Percentiles rank a stretch among this genome's conserved stretches.
phyloP scores from a whole-genome alignment of 2,797 vertebrate genomes.

The Xiphophorus birchmanni region DNA sequence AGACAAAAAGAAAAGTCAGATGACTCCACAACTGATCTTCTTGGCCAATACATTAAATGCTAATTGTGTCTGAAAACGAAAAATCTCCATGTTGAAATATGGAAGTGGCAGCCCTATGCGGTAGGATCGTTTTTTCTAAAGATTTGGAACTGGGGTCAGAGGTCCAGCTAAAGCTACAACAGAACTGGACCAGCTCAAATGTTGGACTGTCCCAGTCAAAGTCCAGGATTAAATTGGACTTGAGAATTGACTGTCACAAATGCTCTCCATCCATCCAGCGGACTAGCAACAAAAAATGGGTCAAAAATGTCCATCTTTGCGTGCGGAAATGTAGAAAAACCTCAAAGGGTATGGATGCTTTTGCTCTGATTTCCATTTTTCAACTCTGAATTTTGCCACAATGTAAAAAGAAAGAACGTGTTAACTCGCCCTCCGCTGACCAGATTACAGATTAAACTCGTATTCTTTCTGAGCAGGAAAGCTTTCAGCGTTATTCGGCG shows the following conservation, averaged over 20 bases:
- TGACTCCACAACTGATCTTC: background rate
- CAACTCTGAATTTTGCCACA: background rate
- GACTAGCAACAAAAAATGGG: background rate
- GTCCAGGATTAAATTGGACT: too few species aligned
- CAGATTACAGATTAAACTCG: slow-evolving; percentile 23
- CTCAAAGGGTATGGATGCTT: background rate
- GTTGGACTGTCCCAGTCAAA: too few species aligned
- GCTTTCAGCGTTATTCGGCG: background rate
- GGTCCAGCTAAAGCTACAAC: background rate
- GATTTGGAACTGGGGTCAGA: background rate
- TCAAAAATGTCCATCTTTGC: background rate
- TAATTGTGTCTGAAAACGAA: background rate
- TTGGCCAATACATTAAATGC: background rate
- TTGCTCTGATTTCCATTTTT: background rate
- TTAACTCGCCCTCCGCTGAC: slow-evolving; percentile 19
- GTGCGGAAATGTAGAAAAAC: background rate
- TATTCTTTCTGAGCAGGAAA: slow-evolving; percentile 13
- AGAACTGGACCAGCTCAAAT: too few species aligned
- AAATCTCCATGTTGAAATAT: background rate
- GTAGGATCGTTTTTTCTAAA: background rate
- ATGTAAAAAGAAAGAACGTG: background rate
- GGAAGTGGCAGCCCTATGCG: background rate
- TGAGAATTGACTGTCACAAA: background rate
- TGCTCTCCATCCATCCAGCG: background rate
- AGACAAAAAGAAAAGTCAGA: background rate